Base-by-base conservation (phyloP, 1,140 invertebrate species). In the Andrena cerasifolii region DNA sequence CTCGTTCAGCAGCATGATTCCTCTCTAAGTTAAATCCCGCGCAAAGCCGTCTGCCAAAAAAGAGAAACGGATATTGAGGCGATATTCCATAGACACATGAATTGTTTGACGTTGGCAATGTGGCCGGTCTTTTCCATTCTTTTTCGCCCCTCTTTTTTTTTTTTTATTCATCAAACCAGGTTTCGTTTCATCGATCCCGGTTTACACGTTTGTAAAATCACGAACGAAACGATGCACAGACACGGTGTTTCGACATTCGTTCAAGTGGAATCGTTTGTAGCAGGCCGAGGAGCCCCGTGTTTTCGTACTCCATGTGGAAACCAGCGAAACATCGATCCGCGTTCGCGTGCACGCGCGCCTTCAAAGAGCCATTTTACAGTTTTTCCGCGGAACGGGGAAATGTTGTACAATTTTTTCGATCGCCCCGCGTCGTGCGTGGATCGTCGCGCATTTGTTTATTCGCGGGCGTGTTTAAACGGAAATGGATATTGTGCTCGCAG, bases 181-280 rank as follows among this genome's bases (percentile, higher is more conserved):
- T 51, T 40, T 18, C 18, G 58, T 36, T 61, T 24, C 58, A 61
- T 10, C 58, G 33, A 79, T 76, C 83, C 68, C 56, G 66, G 80
- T 65, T 83, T 84, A 75, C 71, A 53, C 63, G 81, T 74, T 83
- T 54, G 82, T 76, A 80, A 83, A 84, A 84, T 84, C 82, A 73
- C 71, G 53, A 43, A 56, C 61, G 53, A 83, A 84, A 83, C 77
- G 70, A 83, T 79, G 76, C 65, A 80, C 74, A 80, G 77, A 66
- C 67, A 82, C 77, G 71, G 71, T 83, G 74, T 79, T 83, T 63
- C 54, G 62, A 40, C 53, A 54, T 54, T 68, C 66, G 65, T 84
- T 84, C 81, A 72, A 84, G 81, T 84, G 82, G 71, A 84, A 84
- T 79, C 77, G 65, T 61, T 76, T 76, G 81, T 72, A 79, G 65